Conservation (phyloP, 2,113 vertebrate species). For the Pseudorasbora parva region DNA sequence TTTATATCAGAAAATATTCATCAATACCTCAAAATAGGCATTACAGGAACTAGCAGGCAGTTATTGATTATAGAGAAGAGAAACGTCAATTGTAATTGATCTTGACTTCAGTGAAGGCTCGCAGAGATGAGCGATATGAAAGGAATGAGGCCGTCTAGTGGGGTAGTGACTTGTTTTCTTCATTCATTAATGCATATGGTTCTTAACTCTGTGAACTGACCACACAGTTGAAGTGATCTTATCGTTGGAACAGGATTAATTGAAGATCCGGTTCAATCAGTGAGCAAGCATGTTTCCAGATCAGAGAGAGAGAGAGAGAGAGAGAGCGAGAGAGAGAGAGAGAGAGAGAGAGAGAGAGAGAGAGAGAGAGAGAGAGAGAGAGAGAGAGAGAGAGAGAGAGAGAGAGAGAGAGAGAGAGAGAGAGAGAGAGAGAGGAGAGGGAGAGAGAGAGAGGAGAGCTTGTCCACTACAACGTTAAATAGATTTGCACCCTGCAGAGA, state of each 20-base stretch:
- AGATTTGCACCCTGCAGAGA: not conserved
- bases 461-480: not conserved
- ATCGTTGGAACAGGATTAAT: conserved; percentile 52
- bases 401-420: conserved; percentile 24
- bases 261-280: conserved; percentile 52
- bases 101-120: not conserved
- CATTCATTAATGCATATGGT: not conserved
- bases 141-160: not conserved
- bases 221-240: conserved; percentile 36
- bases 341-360: too few relatives aligned
- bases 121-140: not conserved
- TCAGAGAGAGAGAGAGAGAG: conserved; percentile 26
- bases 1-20: not conserved
- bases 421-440: conserved; percentile 5
- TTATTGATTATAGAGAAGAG: conserved; percentile 28
- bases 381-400: not conserved
- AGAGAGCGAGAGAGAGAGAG: conserved; percentile 12
- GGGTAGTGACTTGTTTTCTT: not conserved
- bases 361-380: too few relatives aligned
- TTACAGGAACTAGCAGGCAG: not conserved
- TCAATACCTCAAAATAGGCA: not conserved
- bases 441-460: too few relatives aligned
- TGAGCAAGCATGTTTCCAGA: conserved; percentile 41
- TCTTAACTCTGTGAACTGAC: not conserved
- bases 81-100: conserved; percentile 16